Evolutionary conservation across 1,140 invertebrate species (phyloP), one percentile per base, ranked within the genome.

Genomic region (Drosophila setifemur): DNA sequence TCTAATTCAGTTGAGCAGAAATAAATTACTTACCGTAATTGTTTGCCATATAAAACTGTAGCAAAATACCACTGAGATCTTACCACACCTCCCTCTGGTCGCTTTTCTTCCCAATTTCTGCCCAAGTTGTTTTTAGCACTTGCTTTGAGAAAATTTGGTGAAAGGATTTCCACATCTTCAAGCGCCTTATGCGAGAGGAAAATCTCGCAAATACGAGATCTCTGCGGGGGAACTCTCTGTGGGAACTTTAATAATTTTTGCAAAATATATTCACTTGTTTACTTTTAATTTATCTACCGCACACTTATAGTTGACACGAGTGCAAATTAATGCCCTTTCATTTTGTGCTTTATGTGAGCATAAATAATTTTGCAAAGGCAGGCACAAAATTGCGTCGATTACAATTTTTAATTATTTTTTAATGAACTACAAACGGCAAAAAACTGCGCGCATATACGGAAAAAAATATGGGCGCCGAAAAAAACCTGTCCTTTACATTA

Each of bases 21-120:
- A 85, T 85, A 85, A 85, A 85, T 85, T 85, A 85, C 81, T 85
- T 85, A 86, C 81, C 81, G 81, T 85, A 85, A 85, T 85, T 85
- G 81, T 85, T 81, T 74, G 61, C 79, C 79, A 79, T 83, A 83
- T 83, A 83, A 86, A 83, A 86, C 75, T 85, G 81, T 74, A 86
- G 74, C 70, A 66, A 74, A 73, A 63, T 43, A 47, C 29, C 74
- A 73, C 71, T 68, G 61, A 66, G 54, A 53, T 72, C 55, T 54
- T 31, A 40, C 44, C 55, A 4, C 37, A 23, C 29, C 14, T 14
- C 8, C 8, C 14, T 49, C 16, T n/a, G n/a, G 18, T 23, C 25
- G 3, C 6, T 42, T 23, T 18, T 3, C 14, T 40, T 45, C 3
- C 16, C 31, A 11, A 25, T 47, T 28, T 40, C 33, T 28, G 2